Conservation (phyloP, 2,888 invertebrate species). For the Cantharis rufa region DNA sequence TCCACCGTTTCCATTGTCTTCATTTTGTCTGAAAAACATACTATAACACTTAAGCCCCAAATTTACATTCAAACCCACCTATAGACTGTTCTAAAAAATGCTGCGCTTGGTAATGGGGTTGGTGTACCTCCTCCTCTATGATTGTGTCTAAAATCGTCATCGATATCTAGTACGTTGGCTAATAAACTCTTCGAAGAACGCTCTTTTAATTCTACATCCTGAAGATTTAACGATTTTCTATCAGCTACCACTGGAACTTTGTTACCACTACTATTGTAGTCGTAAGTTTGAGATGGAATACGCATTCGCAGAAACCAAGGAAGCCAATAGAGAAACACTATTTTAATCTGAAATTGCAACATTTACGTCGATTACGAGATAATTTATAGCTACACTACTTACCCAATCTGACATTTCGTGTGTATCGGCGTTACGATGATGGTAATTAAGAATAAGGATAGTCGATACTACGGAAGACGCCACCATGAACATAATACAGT, state of each 20-base stretch:
- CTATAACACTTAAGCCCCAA: not conserved
- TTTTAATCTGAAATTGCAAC: conserved; percentile 70
- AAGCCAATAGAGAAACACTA: conserved; percentile 95
- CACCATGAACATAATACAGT: conserved; percentile 99
- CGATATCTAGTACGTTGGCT: conserved; percentile 96
- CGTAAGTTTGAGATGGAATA: conserved; percentile 59
- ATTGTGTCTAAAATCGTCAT: conserved; percentile 90
- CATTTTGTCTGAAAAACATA: conserved; percentile 50
- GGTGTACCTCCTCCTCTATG: conserved; percentile 65
- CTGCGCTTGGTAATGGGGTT: conserved; percentile 62
- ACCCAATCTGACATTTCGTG: conserved; percentile 98
- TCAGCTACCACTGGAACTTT: conserved; percentile 55
- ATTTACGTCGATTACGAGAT: not conserved
- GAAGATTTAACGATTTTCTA: conserved; percentile 49
- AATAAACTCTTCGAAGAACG: conserved; percentile 91
- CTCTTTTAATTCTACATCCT: conserved; percentile 56
- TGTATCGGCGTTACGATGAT: conserved; percentile 95
- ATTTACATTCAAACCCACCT: conserved; percentile 58
- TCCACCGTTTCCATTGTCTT: conserved; percentile 63
- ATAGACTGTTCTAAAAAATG: conserved; percentile 76
- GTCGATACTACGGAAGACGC: conserved; percentile 97
- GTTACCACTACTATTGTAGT: conserved; percentile 62
- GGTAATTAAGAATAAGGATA: conserved; percentile 96
- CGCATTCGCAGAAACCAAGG: conserved; percentile 97
- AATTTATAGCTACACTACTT: conserved; percentile 53